Evolutionary conservation across 1,140 invertebrate species (phyloP).

Genomic region (Lasioglossum albipes): DNA sequence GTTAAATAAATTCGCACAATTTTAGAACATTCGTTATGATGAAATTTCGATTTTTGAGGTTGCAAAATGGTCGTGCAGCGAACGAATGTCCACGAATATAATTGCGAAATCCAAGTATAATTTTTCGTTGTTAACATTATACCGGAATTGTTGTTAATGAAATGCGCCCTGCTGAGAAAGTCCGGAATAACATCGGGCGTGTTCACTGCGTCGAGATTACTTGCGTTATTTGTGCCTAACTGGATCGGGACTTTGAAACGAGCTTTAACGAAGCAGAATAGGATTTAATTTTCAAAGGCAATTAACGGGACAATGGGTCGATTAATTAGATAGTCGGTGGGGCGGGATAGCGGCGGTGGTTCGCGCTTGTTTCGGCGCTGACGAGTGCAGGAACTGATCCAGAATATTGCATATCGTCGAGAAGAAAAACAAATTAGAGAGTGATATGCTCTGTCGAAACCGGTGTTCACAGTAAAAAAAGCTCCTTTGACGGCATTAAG

Average conservation of each 20-base stretch:
- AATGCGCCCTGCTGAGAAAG: slow-evolving; percentile 21
- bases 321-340: slow-evolving; percentile 42
- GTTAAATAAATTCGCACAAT: too few species aligned
- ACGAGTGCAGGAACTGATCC: neutral
- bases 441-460: neutral
- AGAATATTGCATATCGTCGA: neutral
- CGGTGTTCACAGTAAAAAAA: neutral
- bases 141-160: neutral
- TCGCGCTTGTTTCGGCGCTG: slow-evolving; percentile 9
- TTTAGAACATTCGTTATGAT: too few species aligned
- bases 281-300: slow-evolving; percentile 53
- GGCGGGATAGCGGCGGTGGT: neutral
- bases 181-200: slow-evolving; percentile 15
- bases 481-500: neutral
- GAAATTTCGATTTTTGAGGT: too few species aligned
- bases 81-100: too few species aligned
- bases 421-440: neutral
- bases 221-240: slow-evolving; percentile 47
- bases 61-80: too few species aligned
- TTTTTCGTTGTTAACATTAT: neutral
- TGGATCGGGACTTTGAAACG: slow-evolving; percentile 47
- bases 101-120: too few species aligned
- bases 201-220: slow-evolving; percentile 34
- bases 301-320: slow-evolving; percentile 50
- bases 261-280: slow-evolving; percentile 47